Base-by-base conservation (phyloP, 1,140 invertebrate species). In the Sitobion miscanthi region DNA sequence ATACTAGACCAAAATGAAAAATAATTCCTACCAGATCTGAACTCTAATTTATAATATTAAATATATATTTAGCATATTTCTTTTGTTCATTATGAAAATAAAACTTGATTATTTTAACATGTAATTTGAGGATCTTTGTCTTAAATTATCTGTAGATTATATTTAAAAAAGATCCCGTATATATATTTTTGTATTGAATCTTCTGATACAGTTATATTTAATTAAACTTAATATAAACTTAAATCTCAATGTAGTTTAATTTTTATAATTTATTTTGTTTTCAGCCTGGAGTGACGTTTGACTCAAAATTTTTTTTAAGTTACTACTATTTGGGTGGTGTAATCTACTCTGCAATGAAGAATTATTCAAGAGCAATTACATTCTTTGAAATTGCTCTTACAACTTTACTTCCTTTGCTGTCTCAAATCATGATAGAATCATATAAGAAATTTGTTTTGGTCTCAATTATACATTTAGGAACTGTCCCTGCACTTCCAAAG, bases 261-360 rank as follows among this genome's bases (percentile, higher is more conserved):
- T 77, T 77, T 77, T 54, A 54, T 54, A 54, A 54, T 54, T 85
- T 7, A 49, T 85, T 85, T 86, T 54, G 1, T 91, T 91, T 94
- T 52, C 54, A 93, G 90, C 95, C 97, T 95, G 97, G 97, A 93
- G 97, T 97, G 90, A 97, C 97, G 94, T 98, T 98, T 96, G 98
- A 99, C 95, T 97, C 98, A 3, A 98, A 99, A 96, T 97, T 98
- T 95, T 99, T 99, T 95, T 96, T 99, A 77, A 96, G 98, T 0
- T 99, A 99, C 95, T 99, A 98, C 95, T 99, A 99, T 95, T 99
- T 99, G 95, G 99, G 98, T 88, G 99, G 99, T 90, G 99, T 99
- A 98, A 99, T 99, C 94, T 99, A 99, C 95, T 97, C 98, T 91
- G 98, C 98, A 38, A 95, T 99, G 88, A 99, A 99, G 95, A 98